Evolutionary conservation across 2,888 invertebrate genomes (phyloP), one percentile per base, ranked within the genome.

Genomic region (Lamellibrachia satsuma): DNA sequence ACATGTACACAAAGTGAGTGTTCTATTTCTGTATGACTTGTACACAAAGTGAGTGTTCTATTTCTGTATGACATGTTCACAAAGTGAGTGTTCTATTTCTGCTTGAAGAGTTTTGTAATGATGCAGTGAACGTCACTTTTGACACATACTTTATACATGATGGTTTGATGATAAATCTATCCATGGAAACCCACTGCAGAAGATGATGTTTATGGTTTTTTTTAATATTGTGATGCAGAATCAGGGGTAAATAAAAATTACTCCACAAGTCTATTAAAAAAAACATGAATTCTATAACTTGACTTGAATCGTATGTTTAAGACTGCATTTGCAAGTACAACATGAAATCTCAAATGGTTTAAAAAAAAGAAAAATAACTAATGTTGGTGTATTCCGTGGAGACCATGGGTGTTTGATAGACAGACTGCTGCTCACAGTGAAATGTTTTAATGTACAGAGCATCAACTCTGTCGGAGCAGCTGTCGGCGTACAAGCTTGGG

Each of bases 1-100:
- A 99, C 90, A 97, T 99, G 94, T 99, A 99, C 96, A 98, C 98
- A 2, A 98, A 98, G 98, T 98, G 94, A 93, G 94, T 92, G 22
- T 57, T 57, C 60, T 57, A 92, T 93, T 91, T 95, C 97, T 99
- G 15, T 98, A 98, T 96, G 98, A 99, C 90, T 97, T 99, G 94
- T 99, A 99, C 96, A 98, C 98, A 2, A 98, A 98, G 98, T 98
- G 94, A 93, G 94, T 92, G 22, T 57, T 57, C 60, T 57, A 92
- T 93, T 91, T 91, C 39, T 39, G 39, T 39, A 39, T 39, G 39
- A 39, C 39, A 39, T 39, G 39, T 39, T 0, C 39, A 39, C 39
- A 39, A 39, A 39, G 39, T 39, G 39, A 39, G 39, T 39, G 57
- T 55, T 55, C 8, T 55, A 55, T 55, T 55, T 75, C 22, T 75